phyloP scores from a whole-genome alignment of 2,888 invertebrate genomes.

The Sylvicola cinctus region DNA sequence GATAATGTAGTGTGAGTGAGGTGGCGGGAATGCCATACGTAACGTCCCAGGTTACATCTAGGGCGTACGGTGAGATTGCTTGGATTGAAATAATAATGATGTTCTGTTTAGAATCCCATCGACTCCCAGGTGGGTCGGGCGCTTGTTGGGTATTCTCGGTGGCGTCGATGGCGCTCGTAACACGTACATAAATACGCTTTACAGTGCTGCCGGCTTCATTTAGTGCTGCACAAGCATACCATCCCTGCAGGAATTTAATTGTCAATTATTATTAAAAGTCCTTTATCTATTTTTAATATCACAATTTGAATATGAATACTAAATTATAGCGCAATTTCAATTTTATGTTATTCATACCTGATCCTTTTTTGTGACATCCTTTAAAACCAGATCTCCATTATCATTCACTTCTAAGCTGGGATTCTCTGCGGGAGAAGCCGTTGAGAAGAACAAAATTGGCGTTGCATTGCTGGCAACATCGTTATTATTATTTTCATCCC shows the following conservation, averaged over 20 bases:
- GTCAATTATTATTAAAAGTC: background rate
- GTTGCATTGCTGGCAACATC: constrained; percentile 6
- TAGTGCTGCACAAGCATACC: constrained; percentile 14
- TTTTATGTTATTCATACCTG: constrained; percentile 8
- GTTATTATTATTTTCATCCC: background rate
- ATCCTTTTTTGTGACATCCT: constrained; percentile 11
- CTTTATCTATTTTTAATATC: background rate
- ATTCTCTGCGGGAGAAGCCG: constrained; percentile 7
- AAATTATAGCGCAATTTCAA: no score
- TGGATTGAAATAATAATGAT: constrained; percentile 12
- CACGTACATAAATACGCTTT: constrained; percentile 12
- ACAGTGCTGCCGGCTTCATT: constrained; percentile 14
- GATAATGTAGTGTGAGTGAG: constrained; percentile 13
- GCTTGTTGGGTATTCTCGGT: constrained; percentile 8
- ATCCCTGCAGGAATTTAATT: constrained; percentile 10
- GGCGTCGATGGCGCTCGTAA: constrained; percentile 8
- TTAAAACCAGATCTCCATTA: constrained; percentile 12
- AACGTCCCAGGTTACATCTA: constrained; percentile 13
- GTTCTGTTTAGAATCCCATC: constrained; percentile 12
- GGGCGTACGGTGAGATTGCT: constrained; percentile 11
- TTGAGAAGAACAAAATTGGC: constrained; percentile 8
- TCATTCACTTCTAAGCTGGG: constrained; percentile 11
- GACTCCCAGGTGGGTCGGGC: constrained; percentile 11
- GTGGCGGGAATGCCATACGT: constrained; percentile 10
- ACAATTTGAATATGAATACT: background rate